phyloP scores from a whole-genome alignment of 2,888 invertebrate species.

The Dendrolimus houi region DNA sequence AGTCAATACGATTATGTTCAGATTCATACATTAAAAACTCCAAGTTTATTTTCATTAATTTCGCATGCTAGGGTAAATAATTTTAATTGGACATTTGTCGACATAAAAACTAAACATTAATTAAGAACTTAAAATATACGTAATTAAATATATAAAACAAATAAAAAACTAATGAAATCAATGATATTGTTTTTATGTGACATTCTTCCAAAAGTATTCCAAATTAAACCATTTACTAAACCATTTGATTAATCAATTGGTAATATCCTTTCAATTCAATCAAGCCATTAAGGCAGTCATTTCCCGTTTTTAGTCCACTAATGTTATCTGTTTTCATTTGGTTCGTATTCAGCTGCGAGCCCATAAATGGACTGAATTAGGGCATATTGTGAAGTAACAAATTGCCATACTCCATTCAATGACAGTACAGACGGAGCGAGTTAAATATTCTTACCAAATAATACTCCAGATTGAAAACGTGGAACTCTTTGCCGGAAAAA shows the following conservation, averaged over 20 bases:
- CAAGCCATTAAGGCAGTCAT: slow-evolving; percentile 15
- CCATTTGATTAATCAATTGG: slow-evolving; percentile 2
- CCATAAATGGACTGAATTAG: slow-evolving; percentile 24
- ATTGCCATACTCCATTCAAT: slow-evolving; percentile 17
- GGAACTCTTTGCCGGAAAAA: no score
- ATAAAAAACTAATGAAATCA: not conserved
- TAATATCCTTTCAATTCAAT: slow-evolving; percentile 3
- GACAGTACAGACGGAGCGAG: no score
- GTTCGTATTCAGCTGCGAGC: slow-evolving; percentile 18
- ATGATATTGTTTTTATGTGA: not conserved
- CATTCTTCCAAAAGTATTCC: not conserved
- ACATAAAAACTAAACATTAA: no score
- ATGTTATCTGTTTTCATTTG: slow-evolving; percentile 22
- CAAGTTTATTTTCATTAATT: no score
- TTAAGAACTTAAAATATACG: no score
- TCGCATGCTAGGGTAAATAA: no score
- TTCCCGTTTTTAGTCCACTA: slow-evolving; percentile 19
- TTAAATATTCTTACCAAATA: no score
- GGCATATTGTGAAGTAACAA: slow-evolving; percentile 26
- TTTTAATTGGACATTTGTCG: no score
- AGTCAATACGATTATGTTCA: no score
- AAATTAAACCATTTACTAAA: not conserved
- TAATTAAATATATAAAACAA: no score
- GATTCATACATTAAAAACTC: no score
- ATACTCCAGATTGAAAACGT: no score